phyloP scores from a whole-genome alignment of 2,797 vertebrate species.

The Threskiornis aethiopicus region DNA sequence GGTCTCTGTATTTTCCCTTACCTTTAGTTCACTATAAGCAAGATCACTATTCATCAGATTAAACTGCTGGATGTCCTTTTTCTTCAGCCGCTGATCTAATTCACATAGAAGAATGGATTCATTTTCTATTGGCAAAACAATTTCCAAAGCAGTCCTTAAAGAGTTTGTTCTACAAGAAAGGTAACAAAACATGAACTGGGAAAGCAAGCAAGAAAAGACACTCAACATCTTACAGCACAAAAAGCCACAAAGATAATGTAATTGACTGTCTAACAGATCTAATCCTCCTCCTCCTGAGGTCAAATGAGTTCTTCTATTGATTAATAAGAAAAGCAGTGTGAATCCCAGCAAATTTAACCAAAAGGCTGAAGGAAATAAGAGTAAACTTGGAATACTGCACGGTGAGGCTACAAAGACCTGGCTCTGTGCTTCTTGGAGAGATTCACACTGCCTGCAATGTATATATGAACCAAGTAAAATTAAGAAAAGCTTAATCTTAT shows the following conservation, averaged over 20 bases:
- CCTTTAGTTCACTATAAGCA: constrained; percentile 67
- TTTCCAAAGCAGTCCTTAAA: constrained; percentile 80
- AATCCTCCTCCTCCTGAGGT: not conserved
- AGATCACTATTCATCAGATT: constrained; percentile 68
- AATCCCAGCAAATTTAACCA: not conserved
- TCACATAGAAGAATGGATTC: constrained; percentile 78
- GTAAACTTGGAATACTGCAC: not conserved
- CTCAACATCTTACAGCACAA: not conserved
- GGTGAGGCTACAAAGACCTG: not conserved
- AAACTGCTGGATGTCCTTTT: constrained; percentile 72
- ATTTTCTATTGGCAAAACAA: constrained; percentile 83
- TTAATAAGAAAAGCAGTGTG: not conserved
- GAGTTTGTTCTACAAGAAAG: constrained; percentile 78
- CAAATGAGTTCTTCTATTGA: not conserved
- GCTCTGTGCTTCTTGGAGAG: not conserved
- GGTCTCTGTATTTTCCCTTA: constrained; percentile 9
- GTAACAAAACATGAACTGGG: not conserved
- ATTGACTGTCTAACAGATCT: not conserved
- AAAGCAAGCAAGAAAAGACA: not conserved
- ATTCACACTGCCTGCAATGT: not conserved
- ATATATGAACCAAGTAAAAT: not conserved
- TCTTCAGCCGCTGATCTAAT: constrained; percentile 76
- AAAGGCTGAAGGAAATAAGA: not conserved
- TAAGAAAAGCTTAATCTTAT: not conserved
- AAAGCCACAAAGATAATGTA: not conserved